These are phyloP conservation scores for Bombus confusus DNA, from an alignment of 1,140 invertebrate species.

Conservation along the genomic window DNA sequence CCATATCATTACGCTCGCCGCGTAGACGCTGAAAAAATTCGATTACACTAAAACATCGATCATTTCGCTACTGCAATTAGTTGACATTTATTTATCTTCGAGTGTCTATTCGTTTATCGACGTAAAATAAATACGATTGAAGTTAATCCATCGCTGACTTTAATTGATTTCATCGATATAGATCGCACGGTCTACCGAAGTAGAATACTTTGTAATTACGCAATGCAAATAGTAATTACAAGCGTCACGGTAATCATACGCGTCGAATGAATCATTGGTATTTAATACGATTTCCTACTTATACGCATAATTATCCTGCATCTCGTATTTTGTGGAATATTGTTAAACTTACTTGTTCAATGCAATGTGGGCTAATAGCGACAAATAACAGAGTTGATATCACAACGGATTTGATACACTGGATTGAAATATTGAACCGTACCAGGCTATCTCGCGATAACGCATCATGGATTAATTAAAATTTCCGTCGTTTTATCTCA, in stretches of 20 bases:
- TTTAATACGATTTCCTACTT: background rate
- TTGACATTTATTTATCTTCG: background rate
- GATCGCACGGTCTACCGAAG: background rate
- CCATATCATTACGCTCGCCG: background rate
- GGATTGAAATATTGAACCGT: background rate
- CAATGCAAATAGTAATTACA: background rate
- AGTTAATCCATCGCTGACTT: background rate
- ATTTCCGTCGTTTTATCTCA: conserved; percentile 17
- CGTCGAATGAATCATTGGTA: no score
- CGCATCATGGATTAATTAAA: background rate
- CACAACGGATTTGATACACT: background rate
- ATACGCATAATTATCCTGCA: background rate
- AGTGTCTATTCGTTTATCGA: background rate
- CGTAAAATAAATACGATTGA: background rate
- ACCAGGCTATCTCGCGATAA: background rate
- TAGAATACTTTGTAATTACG: background rate
- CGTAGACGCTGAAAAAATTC: background rate
- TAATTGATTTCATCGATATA: background rate
- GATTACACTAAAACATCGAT: background rate
- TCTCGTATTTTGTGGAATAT: background rate
- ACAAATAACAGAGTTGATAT: background rate
- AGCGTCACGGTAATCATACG: background rate
- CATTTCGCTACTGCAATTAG: background rate
- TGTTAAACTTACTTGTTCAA: no score
- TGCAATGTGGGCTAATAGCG: background rate